Evolutionary conservation across 1,140 invertebrate species (phyloP), one percentile per base, ranked within the genome.

Genomic region (Oreohelix idahoensis): DNA sequence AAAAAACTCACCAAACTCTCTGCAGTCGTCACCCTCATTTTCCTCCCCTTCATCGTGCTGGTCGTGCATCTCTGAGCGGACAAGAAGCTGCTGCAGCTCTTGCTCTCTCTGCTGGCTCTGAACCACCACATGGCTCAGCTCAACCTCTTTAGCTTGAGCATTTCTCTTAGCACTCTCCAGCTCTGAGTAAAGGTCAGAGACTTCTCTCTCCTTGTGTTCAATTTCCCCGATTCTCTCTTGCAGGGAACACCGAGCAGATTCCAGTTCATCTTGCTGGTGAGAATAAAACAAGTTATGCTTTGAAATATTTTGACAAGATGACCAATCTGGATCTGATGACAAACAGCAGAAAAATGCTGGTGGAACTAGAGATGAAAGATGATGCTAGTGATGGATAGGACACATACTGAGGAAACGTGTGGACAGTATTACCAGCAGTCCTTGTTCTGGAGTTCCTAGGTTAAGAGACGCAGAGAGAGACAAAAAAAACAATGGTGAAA

Each of bases 141-240:
- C 81, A 35, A 35, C 26, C 8, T 87, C 85, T 35, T 89, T 87
- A 53, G 88, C 86, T 78, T 88, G 87, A 51, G 84, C 88, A 75
- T 80, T 79, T 11, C 42, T 29, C 20, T 83, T 70, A 10, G 86
- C 87, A 35, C 35, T 94, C 20, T 93, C 92, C 26, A 95, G 90
- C 85, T 95, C 94, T 81, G 94, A 94, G 84, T 94, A 94, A 75
- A 95, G 91, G 92, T 93, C 93, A 39, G 94, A 92, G 70, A 95
- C 91, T 82, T 95, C 94, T 79, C 93, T 92, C 77, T 93, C 92
- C 70, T 91, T 91, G 32, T 89, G 89, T 63, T 90, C 88, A 71
- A 91, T 84, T 32, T 87, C 84, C 2, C 36, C 42, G 45, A 87
- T 85, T 77, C 86, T 87, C 32, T 86, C 78, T 58, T 90, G 85